phyloP scores from a whole-genome alignment of 2,888 invertebrate genomes.

The Torymus texanus region DNA sequence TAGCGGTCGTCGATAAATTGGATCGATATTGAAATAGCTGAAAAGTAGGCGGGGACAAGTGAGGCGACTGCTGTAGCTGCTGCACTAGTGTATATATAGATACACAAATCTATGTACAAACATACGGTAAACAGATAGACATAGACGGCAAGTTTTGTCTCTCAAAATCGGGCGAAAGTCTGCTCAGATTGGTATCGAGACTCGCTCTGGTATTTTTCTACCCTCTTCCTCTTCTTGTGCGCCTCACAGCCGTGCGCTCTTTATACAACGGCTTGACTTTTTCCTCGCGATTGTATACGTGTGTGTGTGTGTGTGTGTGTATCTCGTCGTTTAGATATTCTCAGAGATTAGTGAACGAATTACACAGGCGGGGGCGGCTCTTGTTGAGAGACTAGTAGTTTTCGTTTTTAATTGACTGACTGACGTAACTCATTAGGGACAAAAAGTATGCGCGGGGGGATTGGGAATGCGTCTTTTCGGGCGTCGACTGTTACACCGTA shows the following conservation, averaged over 20 bases:
- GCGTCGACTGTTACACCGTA: not conserved
- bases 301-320: not conserved
- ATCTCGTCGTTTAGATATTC: conserved; percentile 30
- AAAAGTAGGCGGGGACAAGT: conserved; percentile 43
- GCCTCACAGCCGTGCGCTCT: not conserved
- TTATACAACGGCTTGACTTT: not conserved
- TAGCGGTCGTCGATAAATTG: conserved; percentile 43
- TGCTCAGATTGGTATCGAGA: conserved; percentile 40
- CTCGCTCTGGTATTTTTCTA: not conserved
- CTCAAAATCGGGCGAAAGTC: conserved; percentile 46
- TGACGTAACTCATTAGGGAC: conserved; percentile 45
- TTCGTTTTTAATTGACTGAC: conserved; percentile 28
- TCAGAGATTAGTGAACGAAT: conserved; percentile 28
- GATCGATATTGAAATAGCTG: conserved; percentile 46
- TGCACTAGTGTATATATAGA: not conserved
- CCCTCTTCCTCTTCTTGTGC: not conserved
- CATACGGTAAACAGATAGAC: no score
- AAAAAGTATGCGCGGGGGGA: not conserved
- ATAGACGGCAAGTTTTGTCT: conserved; percentile 18
- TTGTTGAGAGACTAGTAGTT: conserved; percentile 4
- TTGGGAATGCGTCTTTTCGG: not conserved
- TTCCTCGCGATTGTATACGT: conserved; percentile 2
- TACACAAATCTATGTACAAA: no score
- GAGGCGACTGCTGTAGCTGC: not conserved
- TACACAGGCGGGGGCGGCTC: not conserved